These are phyloP conservation scores for Gadus macrocephalus DNA, from an alignment of 2,113 vertebrate species.

Conservation along the genomic window DNA sequence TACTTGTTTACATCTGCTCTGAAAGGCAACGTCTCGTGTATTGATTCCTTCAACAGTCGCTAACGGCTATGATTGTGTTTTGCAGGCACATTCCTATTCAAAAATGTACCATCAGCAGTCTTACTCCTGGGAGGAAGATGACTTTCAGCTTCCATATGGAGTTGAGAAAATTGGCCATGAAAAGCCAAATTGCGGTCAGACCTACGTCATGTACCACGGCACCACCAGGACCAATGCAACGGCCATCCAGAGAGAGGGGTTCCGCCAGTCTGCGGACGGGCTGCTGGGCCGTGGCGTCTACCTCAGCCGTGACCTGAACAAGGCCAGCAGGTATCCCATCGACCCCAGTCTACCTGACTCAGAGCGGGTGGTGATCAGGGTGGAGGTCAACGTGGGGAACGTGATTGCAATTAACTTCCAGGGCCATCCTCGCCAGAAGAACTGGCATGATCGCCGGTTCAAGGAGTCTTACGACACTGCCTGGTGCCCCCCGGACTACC, in stretches of 20 bases:
- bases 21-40: no score
- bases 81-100: not conserved
- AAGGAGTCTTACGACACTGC: conserved; percentile 57
- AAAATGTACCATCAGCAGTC: no score
- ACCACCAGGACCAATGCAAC: conserved; percentile 6
- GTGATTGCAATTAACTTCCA: no score
- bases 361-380: conserved; percentile 38
- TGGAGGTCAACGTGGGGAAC: no score
- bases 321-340: conserved; percentile 58
- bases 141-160: conserved; percentile 24
- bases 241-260: conserved; percentile 12
- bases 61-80: not conserved
- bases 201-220: conserved; percentile 70
- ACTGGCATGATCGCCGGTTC: conserved; percentile 9
- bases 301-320: conserved; percentile 58
- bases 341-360: fast-evolving
- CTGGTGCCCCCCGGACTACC: conserved; percentile 40
- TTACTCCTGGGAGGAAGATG: conserved; percentile 45
- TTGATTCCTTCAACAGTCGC: no score
- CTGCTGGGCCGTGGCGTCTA: conserved; percentile 67
- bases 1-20: not conserved
- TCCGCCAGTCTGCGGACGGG: conserved; percentile 13
- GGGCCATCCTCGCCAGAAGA: no score
- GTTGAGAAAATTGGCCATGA: fast-evolving
- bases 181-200: fast-evolving